Conservation (phyloP, 2,797 vertebrate genomes). For the Sphaeramia orbicularis region DNA sequence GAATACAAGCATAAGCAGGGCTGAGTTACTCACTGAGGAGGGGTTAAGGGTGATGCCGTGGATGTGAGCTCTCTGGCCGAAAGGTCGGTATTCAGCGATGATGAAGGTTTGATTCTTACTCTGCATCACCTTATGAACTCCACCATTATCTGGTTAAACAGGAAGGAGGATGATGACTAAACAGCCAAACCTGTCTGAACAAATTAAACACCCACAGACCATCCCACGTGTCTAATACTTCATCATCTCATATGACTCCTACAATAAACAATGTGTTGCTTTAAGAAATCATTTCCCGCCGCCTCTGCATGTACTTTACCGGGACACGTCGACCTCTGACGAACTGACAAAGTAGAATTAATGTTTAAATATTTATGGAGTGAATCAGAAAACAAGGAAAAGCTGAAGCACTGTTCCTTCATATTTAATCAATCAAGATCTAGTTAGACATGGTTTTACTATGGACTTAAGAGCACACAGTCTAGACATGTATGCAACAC, state of each 20-base stretch:
- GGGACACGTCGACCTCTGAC: too few relatives aligned
- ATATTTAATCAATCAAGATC: too few relatives aligned
- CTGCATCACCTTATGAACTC: constrained; percentile 77
- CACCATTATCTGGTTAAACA: constrained; percentile 65
- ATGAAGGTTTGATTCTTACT: constrained; percentile 28
- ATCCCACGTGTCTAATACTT: neutral
- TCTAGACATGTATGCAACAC: too few relatives aligned
- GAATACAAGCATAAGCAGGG: neutral
- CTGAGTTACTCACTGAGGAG: constrained; percentile 62
- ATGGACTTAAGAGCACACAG: too few relatives aligned
- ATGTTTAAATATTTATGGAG: too few relatives aligned
- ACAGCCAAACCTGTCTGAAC: neutral
- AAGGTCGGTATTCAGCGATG: constrained; percentile 74
- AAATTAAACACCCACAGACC: fast-evolving
- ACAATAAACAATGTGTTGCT: too few relatives aligned
- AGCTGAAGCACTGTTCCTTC: too few relatives aligned
- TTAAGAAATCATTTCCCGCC: too few relatives aligned
- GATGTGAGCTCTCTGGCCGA: constrained; percentile 26
- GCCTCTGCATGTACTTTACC: too few relatives aligned
- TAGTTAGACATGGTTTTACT: too few relatives aligned
- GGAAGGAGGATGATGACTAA: neutral
- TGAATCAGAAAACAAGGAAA: too few relatives aligned
- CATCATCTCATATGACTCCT: neutral
- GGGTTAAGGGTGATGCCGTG: constrained; percentile 51
- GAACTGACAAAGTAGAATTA: too few relatives aligned